These are phyloP conservation scores for Apodemia hepburni DNA, from an alignment of 2,888 invertebrate species.

Conservation along the genomic window DNA sequence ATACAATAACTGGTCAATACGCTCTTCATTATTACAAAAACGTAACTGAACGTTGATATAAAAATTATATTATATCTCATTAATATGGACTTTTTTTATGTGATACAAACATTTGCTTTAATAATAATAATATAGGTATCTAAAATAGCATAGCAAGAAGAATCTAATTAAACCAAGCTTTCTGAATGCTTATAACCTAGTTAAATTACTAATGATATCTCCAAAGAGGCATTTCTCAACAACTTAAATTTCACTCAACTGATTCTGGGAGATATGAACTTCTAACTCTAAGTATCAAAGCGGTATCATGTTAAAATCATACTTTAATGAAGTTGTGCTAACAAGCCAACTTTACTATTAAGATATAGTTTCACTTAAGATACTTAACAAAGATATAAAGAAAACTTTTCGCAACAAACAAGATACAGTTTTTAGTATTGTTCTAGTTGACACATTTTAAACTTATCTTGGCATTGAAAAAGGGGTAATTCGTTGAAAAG, in stretches of 20 bases:
- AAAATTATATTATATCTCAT: no score
- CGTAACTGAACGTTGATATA: no score
- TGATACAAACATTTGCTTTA: no score
- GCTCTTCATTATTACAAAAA: conserved; percentile 23
- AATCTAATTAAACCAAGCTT: no score
- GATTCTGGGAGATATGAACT: background rate
- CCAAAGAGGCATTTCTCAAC: background rate
- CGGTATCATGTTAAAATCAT: conserved; percentile 4
- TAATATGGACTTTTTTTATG: no score
- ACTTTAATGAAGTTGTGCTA: conserved; percentile 9
- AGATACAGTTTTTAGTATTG: conserved; percentile 20
- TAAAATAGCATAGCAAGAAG: no score
- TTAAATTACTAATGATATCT: background rate
- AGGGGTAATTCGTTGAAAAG: conserved; percentile 20
- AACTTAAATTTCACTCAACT: conserved; percentile 3
- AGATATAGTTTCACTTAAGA: conserved; percentile 7
- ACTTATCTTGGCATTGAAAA: conserved; percentile 19
- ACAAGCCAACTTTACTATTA: conserved; percentile 12
- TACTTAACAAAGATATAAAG: conserved; percentile 15
- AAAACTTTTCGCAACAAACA: conserved; percentile 15
- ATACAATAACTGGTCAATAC: conserved; percentile 13
- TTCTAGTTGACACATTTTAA: conserved; percentile 22
- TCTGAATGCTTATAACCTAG: background rate
- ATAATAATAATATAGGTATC: no score
- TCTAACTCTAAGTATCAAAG: background rate